Conservation (phyloP, 1,140 invertebrate genomes). For the Drosophila miranda region DNA sequence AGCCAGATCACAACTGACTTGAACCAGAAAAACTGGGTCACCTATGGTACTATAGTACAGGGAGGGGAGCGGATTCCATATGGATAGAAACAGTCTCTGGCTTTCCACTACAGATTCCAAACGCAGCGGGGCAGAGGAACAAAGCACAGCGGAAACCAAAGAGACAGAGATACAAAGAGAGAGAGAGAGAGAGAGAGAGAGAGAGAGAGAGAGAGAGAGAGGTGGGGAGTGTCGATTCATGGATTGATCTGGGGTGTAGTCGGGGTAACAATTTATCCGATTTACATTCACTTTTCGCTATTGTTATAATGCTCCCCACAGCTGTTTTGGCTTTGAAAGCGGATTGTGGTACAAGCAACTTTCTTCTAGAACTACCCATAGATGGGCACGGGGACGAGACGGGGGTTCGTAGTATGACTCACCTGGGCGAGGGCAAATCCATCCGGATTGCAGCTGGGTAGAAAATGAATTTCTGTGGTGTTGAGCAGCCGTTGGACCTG, state of each 20-base stretch:
- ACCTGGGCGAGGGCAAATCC: conserved; percentile 92
- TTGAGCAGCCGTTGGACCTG: conserved; percentile 89
- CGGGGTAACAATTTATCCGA: not conserved
- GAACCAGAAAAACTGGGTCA: conserved; percentile 26
- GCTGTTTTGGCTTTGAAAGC: conserved; percentile 7
- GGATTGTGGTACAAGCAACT: not conserved
- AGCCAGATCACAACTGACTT: conserved; percentile 12
- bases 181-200: not conserved
- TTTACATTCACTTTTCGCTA: conserved; percentile 28
- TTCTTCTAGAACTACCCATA: not conserved
- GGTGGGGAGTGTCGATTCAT: conserved; percentile 1
- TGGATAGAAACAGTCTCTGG: too few relatives aligned
- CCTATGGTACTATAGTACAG: not conserved
- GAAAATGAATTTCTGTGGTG: conserved; percentile 93
- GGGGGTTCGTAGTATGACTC: conserved; percentile 63
- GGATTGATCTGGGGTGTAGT: not conserved
- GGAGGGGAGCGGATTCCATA: not conserved
- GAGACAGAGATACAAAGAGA: not conserved
- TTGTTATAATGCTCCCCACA: not conserved
- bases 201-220: conserved; percentile 1
- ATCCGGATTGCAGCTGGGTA: conserved; percentile 96
- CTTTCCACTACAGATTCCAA: not conserved
- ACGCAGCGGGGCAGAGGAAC: conserved; percentile 11
- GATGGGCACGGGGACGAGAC: too few relatives aligned
- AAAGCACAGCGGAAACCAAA: conserved; percentile 16